Evolutionary conservation across 2,888 invertebrate species (phyloP).

Genomic region (Chouioia cunea): DNA sequence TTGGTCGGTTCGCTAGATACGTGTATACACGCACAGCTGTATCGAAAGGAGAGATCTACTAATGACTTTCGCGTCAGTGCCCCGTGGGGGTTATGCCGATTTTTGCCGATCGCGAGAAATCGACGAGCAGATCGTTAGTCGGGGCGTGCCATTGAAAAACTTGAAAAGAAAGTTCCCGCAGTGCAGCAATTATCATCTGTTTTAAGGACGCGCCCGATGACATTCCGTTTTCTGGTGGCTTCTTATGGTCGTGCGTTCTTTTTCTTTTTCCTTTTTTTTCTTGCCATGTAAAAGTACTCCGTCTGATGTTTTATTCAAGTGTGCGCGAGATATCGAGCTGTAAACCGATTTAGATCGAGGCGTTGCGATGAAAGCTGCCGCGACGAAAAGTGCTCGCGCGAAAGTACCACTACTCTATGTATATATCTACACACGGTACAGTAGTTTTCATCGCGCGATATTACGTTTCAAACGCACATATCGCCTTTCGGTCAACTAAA

Average conservation of each 20-base stretch:
- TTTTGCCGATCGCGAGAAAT: slow-evolving; percentile 45
- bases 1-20: too few species aligned
- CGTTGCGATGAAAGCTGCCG: slow-evolving; percentile 20
- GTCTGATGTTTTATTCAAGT: slow-evolving; percentile 39
- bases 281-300: not conserved
- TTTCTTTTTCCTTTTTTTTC: slow-evolving; percentile 12
- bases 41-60: slow-evolving; percentile 6
- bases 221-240: slow-evolving; percentile 37
- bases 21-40: too few species aligned
- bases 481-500: too few species aligned
- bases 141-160: slow-evolving; percentile 46
- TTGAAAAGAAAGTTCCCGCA: slow-evolving; percentile 45
- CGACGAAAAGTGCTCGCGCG: slow-evolving; percentile 1
- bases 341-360: slow-evolving; percentile 12
- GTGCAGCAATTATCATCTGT: slow-evolving; percentile 44
- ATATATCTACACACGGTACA: too few species aligned
- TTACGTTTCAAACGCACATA: too few species aligned
- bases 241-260: slow-evolving; percentile 21
- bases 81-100: slow-evolving; percentile 17
- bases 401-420: too few species aligned
- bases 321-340: not conserved
- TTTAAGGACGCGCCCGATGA: slow-evolving; percentile 32
- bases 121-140: slow-evolving; percentile 32
- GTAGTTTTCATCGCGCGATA: too few species aligned
- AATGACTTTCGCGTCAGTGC: slow-evolving; percentile 42